Base-by-base conservation (phyloP, 2,797 vertebrate species). In the Enteromius afrohamiltoni region DNA sequence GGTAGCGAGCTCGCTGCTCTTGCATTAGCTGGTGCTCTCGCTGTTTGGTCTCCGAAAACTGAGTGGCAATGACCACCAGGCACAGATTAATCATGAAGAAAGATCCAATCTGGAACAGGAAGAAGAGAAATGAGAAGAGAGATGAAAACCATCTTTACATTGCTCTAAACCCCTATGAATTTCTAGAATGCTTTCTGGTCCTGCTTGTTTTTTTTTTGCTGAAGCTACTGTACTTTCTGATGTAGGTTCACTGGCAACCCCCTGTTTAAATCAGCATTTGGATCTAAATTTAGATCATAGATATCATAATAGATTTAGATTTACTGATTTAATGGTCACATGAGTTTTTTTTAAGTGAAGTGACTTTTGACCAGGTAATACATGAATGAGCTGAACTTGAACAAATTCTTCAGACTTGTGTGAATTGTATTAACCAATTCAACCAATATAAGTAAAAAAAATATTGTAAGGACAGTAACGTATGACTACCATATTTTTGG, bases 11-110 rank as follows among this genome's bases (percentile, higher is more conserved):
- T 2, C 97, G 91, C 89, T 99, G 98, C 92, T 99, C 97, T 93
- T 98, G 96, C 98, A 99, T 99, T 93, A 99, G 93, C 92, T 98
- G 98, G 91, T 99, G 97, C 89, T 99, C 98, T 53, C 98, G 92
- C 91, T 99, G 98, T 93, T 99, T 99, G 71, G 98, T 99, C 94
- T 99, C 98, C 0, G 97, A 98, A 93, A 99, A 99, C 93, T 98
- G 97, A 0, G 97, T 98, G 86, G 97, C 97, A 9, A 96, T 97
- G 89, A 96, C 96, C 88, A 99, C 97, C 88, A 99, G 96, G 95
- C 97, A 99, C 91, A 99, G 95, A 94, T 99, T 98, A 93, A 99
- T 99, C 98, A 98, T 99, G 96, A 99, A 98, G 95, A 99, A 99
- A 47, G 98, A 99, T 82, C 97, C 98, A 78, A 99, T 97, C 97